A percentile compares a stretch with the other conserved stretches of the same genome.
Evolutionary conservation across 2,113 vertebrate species (phyloP).

Genomic region (Rousettus leschenaultii): DNA sequence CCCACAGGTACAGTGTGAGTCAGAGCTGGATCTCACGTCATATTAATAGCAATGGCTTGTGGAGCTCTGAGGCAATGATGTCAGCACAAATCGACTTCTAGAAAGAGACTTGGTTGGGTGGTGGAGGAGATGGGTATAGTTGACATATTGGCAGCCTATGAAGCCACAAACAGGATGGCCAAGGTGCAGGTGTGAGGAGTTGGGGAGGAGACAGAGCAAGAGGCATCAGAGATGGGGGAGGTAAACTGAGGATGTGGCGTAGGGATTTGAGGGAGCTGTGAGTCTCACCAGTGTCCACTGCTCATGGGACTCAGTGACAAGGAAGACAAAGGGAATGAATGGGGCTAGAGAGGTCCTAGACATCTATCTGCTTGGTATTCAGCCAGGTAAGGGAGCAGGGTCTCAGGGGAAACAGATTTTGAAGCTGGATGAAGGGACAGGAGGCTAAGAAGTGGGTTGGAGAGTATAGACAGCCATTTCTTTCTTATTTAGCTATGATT

Average conservation of each 20-base stretch:
- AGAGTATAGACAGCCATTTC: not conserved
- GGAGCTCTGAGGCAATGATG: not conserved
- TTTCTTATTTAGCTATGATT: not conserved
- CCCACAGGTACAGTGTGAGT: not conserved
- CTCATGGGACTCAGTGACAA: not conserved
- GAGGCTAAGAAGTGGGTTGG: not conserved
- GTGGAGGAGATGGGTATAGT: not conserved
- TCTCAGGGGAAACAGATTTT: not conserved
- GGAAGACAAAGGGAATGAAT: rapidly evolving
- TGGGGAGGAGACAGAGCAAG: not conserved
- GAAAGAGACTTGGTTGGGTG: not conserved
- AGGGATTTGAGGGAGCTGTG: not conserved
- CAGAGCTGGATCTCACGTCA: not conserved
- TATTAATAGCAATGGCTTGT: not conserved
- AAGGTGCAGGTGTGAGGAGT: not conserved
- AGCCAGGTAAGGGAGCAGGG: not conserved
- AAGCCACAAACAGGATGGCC: not conserved
- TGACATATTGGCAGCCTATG: not conserved
- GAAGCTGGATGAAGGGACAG: not conserved
- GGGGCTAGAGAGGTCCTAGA: not conserved
- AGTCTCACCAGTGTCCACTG: not conserved
- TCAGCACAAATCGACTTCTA: not conserved
- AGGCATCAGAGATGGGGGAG: not conserved
- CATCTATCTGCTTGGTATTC: not conserved
- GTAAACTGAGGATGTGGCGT: too few relatives aligned